Evolutionary conservation across 2,888 invertebrate genomes (phyloP).

Genomic region (Hylaea fasciaria): DNA sequence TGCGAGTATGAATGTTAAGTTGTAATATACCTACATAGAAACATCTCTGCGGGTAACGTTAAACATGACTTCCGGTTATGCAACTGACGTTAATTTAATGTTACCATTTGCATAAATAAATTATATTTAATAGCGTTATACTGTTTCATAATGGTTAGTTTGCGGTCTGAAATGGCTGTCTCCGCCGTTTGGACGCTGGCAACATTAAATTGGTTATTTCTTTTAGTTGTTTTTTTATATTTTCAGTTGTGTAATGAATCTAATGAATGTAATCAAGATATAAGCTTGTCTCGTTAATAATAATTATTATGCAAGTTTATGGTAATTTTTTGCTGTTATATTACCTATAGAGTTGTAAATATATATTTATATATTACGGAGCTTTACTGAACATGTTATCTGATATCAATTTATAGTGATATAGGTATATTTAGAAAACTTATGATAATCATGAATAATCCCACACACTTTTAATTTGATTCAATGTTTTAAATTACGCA

Average conservation of each 20-base stretch:
- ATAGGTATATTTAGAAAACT: no score
- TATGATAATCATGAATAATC: no score
- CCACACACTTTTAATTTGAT: no score
- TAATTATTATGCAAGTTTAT: no score
- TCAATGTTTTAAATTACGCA: no score
- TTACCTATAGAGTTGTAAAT: no score
- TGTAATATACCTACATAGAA: constrained; percentile 17
- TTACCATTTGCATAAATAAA: constrained; percentile 55
- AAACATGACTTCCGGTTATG: constrained; percentile 49
- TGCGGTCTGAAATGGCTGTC: constrained; percentile 30
- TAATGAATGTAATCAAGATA: not conserved
- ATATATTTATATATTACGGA: no score
- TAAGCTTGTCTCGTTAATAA: not conserved
- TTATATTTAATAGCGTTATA: constrained; percentile 45
- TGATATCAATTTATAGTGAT: no score
- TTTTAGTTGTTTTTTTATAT: not conserved
- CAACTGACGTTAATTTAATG: constrained; percentile 53
- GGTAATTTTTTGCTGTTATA: no score
- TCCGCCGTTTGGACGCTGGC: constrained; percentile 6
- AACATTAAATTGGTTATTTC: constrained; percentile 1
- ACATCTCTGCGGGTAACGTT: constrained; percentile 19
- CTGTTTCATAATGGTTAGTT: constrained; percentile 41
- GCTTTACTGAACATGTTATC: no score
- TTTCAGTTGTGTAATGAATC: constrained; percentile 9
- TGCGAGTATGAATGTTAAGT: constrained; percentile 4